These are phyloP conservation scores for Grantiella picta DNA, from an alignment of 2,113 vertebrate genomes.

Conservation along the genomic window DNA sequence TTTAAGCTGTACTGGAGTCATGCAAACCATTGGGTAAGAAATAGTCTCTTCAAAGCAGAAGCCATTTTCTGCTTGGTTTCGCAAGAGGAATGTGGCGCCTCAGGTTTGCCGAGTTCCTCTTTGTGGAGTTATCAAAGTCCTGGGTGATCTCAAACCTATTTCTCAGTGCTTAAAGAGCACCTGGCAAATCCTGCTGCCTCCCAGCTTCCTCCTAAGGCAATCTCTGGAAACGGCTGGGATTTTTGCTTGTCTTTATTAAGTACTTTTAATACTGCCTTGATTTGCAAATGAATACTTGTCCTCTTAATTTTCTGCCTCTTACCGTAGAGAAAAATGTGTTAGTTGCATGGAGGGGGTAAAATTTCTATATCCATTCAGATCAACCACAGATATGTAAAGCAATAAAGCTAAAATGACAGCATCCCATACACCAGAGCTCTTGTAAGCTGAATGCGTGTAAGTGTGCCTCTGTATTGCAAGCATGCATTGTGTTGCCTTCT, in stretches of 20 bases:
- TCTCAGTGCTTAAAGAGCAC: neutral
- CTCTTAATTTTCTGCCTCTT: neutral
- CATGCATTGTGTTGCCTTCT: neutral
- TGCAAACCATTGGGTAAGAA: neutral
- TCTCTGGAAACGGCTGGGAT: neutral
- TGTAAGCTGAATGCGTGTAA: fast-evolving
- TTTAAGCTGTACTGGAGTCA: neutral
- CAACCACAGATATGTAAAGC: neutral
- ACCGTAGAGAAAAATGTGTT: neutral
- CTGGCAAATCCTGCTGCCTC: neutral
- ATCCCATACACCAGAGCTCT: neutral
- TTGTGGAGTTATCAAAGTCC: neutral
- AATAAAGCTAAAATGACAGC: neutral
- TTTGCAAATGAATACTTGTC: neutral
- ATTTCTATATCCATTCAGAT: neutral
- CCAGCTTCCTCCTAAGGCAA: neutral
- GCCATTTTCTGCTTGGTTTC: slow-evolving; percentile 13
- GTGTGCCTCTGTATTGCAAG: neutral
- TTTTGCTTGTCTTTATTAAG: neutral
- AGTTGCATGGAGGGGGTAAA: neutral
- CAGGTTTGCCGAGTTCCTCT: neutral
- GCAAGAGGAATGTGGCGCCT: neutral
- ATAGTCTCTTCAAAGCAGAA: neutral
- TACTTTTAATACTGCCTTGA: neutral
- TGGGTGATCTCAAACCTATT: neutral